Conservation (phyloP, 2,888 invertebrate species). For the Geotrupes spiniger region DNA sequence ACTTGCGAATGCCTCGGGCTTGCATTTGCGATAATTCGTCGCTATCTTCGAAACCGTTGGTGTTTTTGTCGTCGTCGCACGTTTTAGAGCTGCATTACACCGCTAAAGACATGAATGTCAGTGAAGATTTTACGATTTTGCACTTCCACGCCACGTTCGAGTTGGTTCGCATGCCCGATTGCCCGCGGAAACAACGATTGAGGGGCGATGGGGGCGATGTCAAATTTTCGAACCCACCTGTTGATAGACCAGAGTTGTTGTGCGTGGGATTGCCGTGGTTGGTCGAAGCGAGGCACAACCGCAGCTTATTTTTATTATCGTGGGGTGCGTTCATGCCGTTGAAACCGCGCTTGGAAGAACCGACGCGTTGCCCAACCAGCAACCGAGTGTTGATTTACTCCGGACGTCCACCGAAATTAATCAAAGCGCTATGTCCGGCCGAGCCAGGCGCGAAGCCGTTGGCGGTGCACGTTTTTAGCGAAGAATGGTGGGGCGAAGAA, state of each 20-base stretch:
- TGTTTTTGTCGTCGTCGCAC: conserved; percentile 63
- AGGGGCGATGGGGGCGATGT: conserved; percentile 66
- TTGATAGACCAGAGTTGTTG: conserved; percentile 60
- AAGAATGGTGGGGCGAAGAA: conserved; percentile 66
- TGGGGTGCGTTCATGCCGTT: conserved; percentile 76
- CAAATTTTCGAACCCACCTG: conserved; percentile 62
- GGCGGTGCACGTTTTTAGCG: conserved; percentile 75
- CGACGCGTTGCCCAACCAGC: conserved; percentile 69
- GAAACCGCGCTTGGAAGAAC: conserved; percentile 60
- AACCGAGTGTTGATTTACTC: conserved; percentile 81
- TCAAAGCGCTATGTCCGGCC: conserved; percentile 71
- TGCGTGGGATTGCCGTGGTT: conserved; percentile 78
- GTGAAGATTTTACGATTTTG: conserved; percentile 78
- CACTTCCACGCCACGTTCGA: conserved; percentile 75
- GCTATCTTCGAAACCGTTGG: conserved; percentile 58
- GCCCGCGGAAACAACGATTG: conserved; percentile 62
- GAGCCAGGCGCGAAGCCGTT: conserved; percentile 64
- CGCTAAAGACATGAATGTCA: conserved; percentile 69
- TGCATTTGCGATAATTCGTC: conserved; percentile 77
- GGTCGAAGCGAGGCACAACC: conserved; percentile 74
- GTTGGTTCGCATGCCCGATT: conserved; percentile 62
- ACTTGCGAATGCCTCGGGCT: conserved; percentile 66
- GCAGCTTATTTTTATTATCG: conserved; percentile 76
- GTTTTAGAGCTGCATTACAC: conserved; percentile 75
- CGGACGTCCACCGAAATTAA: conserved; percentile 62